Conservation (phyloP, 92 coral and sea anemone species). For the Bergia sp. region DNA sequence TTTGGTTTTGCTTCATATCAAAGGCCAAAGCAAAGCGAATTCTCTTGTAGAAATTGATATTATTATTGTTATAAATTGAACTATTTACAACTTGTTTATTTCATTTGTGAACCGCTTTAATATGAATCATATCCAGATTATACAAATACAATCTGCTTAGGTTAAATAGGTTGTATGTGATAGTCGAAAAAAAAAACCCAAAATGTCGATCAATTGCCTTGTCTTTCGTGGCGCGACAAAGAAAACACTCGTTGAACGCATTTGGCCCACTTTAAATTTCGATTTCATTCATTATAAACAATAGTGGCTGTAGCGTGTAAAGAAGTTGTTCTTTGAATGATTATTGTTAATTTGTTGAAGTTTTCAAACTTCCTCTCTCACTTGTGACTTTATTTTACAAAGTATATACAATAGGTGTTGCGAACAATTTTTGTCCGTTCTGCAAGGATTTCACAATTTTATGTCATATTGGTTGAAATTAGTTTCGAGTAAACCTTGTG, state of each 20-base stretch:
- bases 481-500: slow-evolving; percentile 10
- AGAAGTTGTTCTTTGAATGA: background rate
- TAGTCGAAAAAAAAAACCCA: background rate
- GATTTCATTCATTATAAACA: slow-evolving; percentile 12
- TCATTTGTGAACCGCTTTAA: background rate
- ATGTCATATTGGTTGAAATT: slow-evolving; percentile 24
- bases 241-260: background rate
- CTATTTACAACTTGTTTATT: background rate
- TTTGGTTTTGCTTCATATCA: background rate
- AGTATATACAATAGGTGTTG: slow-evolving; percentile 4
- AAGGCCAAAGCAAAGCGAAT: background rate
- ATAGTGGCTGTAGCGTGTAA: slow-evolving; percentile 8
- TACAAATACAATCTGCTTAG: background rate
- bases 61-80: background rate
- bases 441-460: slow-evolving; percentile 27
- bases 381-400: slow-evolving; percentile 14
- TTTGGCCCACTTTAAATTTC: background rate
- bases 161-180: background rate
- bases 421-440: slow-evolving; percentile 13
- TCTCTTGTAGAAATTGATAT: background rate
- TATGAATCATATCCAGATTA: slow-evolving; percentile 1
- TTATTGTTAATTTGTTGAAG: slow-evolving; percentile 17
- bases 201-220: background rate
- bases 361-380: slow-evolving; percentile 9
- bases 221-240: background rate